phyloP scores from a whole-genome alignment of 2,797 vertebrate genomes.

The Potorous gilbertii region DNA sequence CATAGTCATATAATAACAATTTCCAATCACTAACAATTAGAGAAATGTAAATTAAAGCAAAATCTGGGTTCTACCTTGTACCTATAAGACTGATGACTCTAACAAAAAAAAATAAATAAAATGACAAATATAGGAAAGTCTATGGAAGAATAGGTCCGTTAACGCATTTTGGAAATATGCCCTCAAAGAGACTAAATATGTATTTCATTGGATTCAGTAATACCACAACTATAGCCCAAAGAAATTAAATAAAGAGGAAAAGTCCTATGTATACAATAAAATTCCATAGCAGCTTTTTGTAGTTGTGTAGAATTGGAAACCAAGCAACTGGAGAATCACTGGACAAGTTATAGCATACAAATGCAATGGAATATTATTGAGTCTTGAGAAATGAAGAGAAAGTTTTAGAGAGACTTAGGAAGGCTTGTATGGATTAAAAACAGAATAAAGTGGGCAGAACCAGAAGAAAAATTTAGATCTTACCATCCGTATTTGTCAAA shows the following conservation, averaged over 20 bases:
- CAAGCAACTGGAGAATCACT: background rate
- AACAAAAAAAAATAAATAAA: too few species aligned
- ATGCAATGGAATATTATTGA: background rate
- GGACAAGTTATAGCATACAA: background rate
- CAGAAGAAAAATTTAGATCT: background rate
- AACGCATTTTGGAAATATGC: background rate
- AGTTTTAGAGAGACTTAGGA: background rate
- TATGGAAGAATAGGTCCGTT: too few species aligned
- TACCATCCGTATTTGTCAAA: background rate
- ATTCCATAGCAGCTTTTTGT: background rate
- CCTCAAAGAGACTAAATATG: background rate
- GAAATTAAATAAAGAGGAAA: background rate
- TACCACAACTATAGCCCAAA: background rate
- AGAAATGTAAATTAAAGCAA: too few species aligned
- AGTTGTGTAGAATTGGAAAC: background rate
- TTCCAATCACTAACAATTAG: too few species aligned
- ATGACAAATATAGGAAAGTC: too few species aligned
- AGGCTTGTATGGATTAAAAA: background rate
- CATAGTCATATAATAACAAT: too few species aligned
- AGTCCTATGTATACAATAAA: background rate
- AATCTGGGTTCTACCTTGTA: too few species aligned
- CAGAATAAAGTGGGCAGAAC: background rate
- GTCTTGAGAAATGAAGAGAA: background rate
- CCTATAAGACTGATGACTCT: too few species aligned
- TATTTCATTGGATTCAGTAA: background rate